Percentiles rank a stretch among this genome's conserved stretches.
These are phyloP conservation scores for Lasioglossum zephyrum DNA, from an alignment of 2,888 invertebrate genomes.

Conservation along the genomic window DNA sequence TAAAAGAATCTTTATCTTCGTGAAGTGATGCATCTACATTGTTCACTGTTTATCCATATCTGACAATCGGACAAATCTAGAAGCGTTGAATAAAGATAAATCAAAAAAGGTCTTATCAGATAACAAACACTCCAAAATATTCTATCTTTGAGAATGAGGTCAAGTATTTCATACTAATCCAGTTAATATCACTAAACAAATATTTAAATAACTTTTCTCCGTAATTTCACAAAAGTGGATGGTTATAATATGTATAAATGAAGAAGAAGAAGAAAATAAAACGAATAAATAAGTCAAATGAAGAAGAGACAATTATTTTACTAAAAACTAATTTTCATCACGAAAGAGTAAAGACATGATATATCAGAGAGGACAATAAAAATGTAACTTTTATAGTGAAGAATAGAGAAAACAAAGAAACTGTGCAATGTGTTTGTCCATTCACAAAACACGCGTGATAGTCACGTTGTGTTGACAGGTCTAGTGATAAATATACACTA, in stretches of 20 bases:
- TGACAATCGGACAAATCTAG: background rate
- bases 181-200: background rate
- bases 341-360: too few relatives aligned
- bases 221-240: background rate
- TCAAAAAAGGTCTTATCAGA: background rate
- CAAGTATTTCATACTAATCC: background rate
- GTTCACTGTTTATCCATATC: background rate
- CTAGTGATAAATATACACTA: background rate
- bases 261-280: too few relatives aligned
- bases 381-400: background rate
- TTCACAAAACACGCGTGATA: background rate
- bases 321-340: too few relatives aligned
- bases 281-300: too few relatives aligned
- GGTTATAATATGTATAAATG: background rate
- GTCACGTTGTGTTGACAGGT: background rate
- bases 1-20: background rate
- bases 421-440: background rate
- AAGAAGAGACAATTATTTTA: too few relatives aligned
- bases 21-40: background rate
- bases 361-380: background rate
- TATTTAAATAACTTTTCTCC: background rate
- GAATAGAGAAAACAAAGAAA: background rate
- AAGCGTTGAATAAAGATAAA: background rate
- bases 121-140: background rate
- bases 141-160: background rate